These are phyloP conservation scores for Oryzias melastigma DNA, from an alignment of 2,113 vertebrate species.

Conservation along the genomic window DNA sequence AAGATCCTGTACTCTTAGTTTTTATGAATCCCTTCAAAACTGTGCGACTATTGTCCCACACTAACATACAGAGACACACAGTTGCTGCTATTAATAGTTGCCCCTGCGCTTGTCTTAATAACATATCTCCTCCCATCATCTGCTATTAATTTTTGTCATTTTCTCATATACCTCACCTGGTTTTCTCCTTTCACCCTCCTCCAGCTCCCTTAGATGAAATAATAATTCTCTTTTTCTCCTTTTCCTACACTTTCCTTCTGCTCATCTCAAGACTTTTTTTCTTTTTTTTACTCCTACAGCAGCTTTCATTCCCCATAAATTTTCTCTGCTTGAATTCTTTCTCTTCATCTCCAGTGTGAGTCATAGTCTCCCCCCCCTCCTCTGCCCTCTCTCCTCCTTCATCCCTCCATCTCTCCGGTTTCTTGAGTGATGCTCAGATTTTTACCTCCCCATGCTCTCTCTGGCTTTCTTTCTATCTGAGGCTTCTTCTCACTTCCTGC, in stretches of 20 bases:
- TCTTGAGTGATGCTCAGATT: constrained; percentile 14
- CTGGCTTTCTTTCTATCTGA: background rate
- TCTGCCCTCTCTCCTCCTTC: background rate
- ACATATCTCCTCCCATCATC: constrained; percentile 31
- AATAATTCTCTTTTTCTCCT: constrained; percentile 32
- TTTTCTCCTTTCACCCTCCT: constrained; percentile 11
- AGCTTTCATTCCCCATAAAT: constrained; percentile 52
- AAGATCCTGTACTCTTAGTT: constrained; percentile 16
- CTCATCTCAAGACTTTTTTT: constrained; percentile 18
- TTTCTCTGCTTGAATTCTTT: constrained; percentile 49
- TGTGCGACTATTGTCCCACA: constrained; percentile 9
- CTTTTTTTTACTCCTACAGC: constrained; percentile 26
- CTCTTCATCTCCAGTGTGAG: constrained; percentile 54
- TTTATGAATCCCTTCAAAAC: constrained; percentile 1
- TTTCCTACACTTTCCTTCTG: background rate
- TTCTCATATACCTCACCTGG: constrained; percentile 7
- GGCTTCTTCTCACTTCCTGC: background rate
- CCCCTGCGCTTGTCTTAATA: constrained; percentile 29
- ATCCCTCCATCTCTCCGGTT: constrained; percentile 29
- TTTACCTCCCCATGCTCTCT: constrained; percentile 8
- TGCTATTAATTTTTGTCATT: constrained; percentile 14
- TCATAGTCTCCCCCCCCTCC: constrained; percentile 40
- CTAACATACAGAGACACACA: constrained; percentile 10
- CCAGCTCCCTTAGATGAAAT: constrained; percentile 32
- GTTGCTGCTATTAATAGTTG: constrained; percentile 44